phyloP scores from a whole-genome alignment of 2,888 invertebrate species.

The Argyra leucocephala region DNA sequence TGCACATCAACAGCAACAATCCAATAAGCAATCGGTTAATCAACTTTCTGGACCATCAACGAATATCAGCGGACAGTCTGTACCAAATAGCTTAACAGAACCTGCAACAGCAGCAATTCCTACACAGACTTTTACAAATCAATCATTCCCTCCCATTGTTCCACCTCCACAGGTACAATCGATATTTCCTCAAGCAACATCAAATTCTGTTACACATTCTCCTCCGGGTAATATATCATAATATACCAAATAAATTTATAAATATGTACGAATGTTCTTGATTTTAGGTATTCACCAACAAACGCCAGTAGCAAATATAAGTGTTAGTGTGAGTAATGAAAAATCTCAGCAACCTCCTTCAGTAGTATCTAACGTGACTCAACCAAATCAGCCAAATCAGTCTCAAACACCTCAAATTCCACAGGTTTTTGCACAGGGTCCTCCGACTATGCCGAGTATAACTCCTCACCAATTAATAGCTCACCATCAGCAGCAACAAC shows the following conservation, averaged over 20 bases:
- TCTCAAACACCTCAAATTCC: slow-evolving; percentile 12
- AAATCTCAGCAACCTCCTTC: slow-evolving; percentile 9
- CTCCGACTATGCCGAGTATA: slow-evolving; percentile 15
- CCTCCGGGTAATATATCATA: not conserved
- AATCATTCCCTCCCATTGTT: slow-evolving; percentile 53
- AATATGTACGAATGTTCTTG: not conserved
- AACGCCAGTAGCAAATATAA: not conserved
- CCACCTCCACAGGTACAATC: slow-evolving; percentile 12
- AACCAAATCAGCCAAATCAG: slow-evolving; percentile 3
- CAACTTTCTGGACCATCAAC: slow-evolving; percentile 10
- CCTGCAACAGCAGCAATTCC: slow-evolving; percentile 50
- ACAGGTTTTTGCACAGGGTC: slow-evolving; percentile 12
- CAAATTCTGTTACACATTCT: slow-evolving; percentile 13
- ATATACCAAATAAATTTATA: too few species aligned
- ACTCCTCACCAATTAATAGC: not conserved
- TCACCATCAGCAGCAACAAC: slow-evolving; percentile 3
- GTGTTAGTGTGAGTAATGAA: not conserved
- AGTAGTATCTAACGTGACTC: not conserved
- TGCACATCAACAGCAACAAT: slow-evolving; percentile 29
- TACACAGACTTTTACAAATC: slow-evolving; percentile 78
- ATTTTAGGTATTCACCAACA: slow-evolving; percentile 14
- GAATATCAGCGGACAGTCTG: slow-evolving; percentile 42
- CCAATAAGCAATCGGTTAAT: slow-evolving; percentile 7
- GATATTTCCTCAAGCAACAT: not conserved
- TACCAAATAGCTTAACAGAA: slow-evolving; percentile 26